Base-by-base conservation (phyloP, 1,140 invertebrate species). In the Solenopsis fugax region DNA sequence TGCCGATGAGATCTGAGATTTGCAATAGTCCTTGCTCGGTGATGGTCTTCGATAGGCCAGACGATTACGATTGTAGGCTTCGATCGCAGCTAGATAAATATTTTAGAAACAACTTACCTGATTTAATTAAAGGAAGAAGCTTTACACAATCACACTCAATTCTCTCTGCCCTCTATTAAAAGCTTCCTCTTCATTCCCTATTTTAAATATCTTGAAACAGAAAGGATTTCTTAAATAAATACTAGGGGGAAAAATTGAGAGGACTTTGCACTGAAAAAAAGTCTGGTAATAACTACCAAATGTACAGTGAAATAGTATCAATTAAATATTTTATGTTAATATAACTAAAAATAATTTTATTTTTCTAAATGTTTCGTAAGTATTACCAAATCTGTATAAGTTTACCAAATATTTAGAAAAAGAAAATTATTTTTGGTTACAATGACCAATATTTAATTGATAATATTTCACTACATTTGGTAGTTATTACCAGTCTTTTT, bases 1-100 rank as follows among this genome's bases (percentile, higher is more conserved):
- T 41, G 48, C n/a, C 34, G 86, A 72, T 82, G 67, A 82, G 52
- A 72, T 73, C 45, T 48, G 52, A 82, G 54, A 48, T 82, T 82
- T 60, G 52, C 76, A 48, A 41, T 41, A 21, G 29, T 10, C n/a
- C 48, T 45, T 73, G 50, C 73, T 56, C 18, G 29, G 29, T 29
- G 29, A n/a, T 71, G 41, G 13, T 69, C 16, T 80, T 52, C 58
- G 76, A 50, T 16, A 48, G 9, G 62, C 29, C 50, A 69, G n/a
- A 41, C 13, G n/a, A 29, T 52, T 12, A 16, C 41, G 34, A 34
- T 64, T n/a, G 21, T 50, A 13, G 13, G 6, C 72, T 58, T 54
- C 37, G 13, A 24, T 50, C 4, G 12, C 13, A 67, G 37, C 2
- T 21, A 29, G n/a, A 41, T 80, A 81, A 81, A 50, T 24, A 41